Evolutionary conservation across 1,140 invertebrate species (phyloP).

Genomic region (Sarcophaga bullata): DNA sequence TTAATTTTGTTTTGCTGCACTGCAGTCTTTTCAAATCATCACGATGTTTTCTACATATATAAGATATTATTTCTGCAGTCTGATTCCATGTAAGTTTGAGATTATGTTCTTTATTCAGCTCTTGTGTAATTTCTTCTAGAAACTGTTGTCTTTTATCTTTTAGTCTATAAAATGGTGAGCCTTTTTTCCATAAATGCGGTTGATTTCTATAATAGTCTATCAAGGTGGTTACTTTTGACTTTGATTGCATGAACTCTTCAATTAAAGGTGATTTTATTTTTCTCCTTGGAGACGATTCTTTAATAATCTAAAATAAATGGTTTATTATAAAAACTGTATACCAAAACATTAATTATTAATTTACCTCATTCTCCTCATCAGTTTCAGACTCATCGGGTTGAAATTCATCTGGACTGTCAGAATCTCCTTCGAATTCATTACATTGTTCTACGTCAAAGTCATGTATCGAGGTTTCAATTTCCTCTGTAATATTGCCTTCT

Average conservation of each 20-base stretch:
- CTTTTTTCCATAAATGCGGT: background rate
- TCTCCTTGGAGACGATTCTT: background rate
- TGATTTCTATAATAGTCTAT: conserved; percentile 16
- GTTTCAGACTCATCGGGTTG: background rate
- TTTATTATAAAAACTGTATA: background rate
- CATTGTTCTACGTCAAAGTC: background rate
- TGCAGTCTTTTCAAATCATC: background rate
- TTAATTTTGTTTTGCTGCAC: background rate
- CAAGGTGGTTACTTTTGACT: background rate
- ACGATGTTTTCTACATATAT: background rate
- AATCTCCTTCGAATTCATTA: background rate
- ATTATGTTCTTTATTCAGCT: background rate
- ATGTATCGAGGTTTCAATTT: too few species aligned
- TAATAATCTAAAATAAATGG: background rate
- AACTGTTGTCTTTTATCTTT: conserved; percentile 8
- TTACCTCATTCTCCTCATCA: background rate
- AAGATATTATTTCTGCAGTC: background rate
- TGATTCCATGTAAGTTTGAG: background rate
- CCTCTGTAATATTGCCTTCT: background rate
- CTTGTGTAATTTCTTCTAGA: conserved; percentile 4
- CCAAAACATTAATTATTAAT: background rate
- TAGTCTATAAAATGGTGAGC: background rate
- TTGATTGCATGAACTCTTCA: background rate
- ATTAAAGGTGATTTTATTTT: background rate
- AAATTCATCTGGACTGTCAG: conserved; percentile 4